Conservation (phyloP, 1,140 invertebrate species). For the Drosophila ogumai region DNA sequence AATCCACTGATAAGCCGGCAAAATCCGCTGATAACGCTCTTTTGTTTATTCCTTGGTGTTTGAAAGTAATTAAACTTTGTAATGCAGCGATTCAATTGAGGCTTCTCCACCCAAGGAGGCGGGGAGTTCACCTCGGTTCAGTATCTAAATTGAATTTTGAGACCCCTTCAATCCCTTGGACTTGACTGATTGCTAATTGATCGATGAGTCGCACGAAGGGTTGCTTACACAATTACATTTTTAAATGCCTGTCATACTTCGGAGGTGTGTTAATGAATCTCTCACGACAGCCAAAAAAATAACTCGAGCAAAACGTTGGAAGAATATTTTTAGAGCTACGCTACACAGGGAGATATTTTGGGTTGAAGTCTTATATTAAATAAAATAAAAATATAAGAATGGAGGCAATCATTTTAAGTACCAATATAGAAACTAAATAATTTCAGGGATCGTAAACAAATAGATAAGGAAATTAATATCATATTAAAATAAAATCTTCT, state of each 20-base stretch:
- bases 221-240: slow-evolving; percentile 43
- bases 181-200: slow-evolving; percentile 59
- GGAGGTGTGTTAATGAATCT: slow-evolving; percentile 59
- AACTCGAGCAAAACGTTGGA: slow-evolving; percentile 23
- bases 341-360: not conserved
- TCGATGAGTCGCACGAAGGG: slow-evolving; percentile 10
- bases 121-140: slow-evolving; percentile 29
- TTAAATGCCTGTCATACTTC: slow-evolving; percentile 33
- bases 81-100: slow-evolving; percentile 39
- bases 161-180: slow-evolving; percentile 16
- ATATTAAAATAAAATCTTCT: no score
- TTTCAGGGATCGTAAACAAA: no score
- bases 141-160: slow-evolving; percentile 59
- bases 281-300: slow-evolving; percentile 46
- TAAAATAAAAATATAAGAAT: no score
- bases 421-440: no score
- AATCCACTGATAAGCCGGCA: slow-evolving; percentile 46
- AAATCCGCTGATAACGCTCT: slow-evolving; percentile 60
- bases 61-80: slow-evolving; percentile 60
- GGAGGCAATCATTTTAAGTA: no score
- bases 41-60: slow-evolving; percentile 39
- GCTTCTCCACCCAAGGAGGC: not conserved
- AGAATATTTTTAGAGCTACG: slow-evolving; percentile 58
- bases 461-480: no score
- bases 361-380: no score